Evolutionary conservation across 2,797 vertebrate genomes (phyloP), one percentile per base, ranked within the genome.

Genomic region (Enteromius anoplus): DNA sequence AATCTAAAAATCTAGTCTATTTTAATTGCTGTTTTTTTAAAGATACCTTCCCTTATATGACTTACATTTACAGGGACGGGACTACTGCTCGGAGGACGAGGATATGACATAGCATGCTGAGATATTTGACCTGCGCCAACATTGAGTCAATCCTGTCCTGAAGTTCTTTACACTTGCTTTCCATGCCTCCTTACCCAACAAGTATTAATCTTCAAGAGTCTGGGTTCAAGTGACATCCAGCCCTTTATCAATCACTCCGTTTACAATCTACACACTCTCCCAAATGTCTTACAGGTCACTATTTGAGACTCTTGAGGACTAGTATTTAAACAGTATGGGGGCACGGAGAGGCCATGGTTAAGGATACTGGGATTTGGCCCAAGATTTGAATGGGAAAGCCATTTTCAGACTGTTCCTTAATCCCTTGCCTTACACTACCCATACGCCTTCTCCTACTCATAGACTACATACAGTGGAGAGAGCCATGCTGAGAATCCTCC

Each of bases 61-160:
- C 62, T 58, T 21, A 19, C 75, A 85, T 66, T 6, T 85, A 3
- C 91, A 99, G 98, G 98, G 98, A 89, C 96, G 93, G 70, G 98
- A 99, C 94, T 99, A 98, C 90, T 97, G 97, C 95, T 98, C 97
- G 87, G 97, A 98, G 92, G 97, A 97, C 86, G 97, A 99, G 70
- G 93, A 93, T 11, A 72, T 92, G 90, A 94, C 92, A 94, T 93
- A 93, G 88, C 91, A 87, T 86, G 86, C 80, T 77, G 55, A n/a
- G 60, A 65, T 4, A 70, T 84, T 75, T 29, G 8, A 76, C 81
- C 40, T 49, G 70, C 42, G 53, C 84, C 91, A 80, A 62, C 47
- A 45, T 4, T 26, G 53, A 78, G 78, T 73, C 47, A 40, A 17
- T 72, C 72, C 65, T 58, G 7, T 60, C 80, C 68, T 51, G 23